phyloP scores from a whole-genome alignment of 1,140 invertebrate genomes.

The Battus philenor region DNA sequence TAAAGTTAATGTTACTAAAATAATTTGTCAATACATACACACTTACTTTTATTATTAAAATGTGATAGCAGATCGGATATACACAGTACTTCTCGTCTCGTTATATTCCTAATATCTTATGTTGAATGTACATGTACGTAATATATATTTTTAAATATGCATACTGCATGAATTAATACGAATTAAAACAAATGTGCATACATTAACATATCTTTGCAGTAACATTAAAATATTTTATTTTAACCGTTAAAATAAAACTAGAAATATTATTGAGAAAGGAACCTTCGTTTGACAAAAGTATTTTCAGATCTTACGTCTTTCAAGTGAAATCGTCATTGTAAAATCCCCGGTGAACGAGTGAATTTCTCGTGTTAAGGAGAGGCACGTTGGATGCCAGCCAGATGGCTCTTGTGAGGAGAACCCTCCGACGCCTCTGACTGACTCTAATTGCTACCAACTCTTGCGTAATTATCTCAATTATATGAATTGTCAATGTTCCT shows the following conservation, averaged over 20 bases:
- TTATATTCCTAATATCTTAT: no score
- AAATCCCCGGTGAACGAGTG: slow-evolving; percentile 28
- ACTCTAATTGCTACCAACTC: slow-evolving; percentile 66
- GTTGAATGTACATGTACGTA: no score
- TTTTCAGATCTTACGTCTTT: slow-evolving; percentile 31
- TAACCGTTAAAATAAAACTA: slow-evolving; percentile 3
- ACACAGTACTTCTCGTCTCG: no score
- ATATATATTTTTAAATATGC: no score
- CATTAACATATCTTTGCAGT: no score
- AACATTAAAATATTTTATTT: slow-evolving; percentile 3
- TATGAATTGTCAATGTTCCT: slow-evolving; percentile 57
- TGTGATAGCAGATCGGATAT: no score
- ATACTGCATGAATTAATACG: no score
- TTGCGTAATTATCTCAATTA: slow-evolving; percentile 65
- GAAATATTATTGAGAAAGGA: slow-evolving; percentile 3
- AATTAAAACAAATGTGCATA: no score
- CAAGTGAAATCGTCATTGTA: slow-evolving; percentile 33
- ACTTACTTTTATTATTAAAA: no score
- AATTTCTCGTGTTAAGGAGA: slow-evolving; percentile 33
- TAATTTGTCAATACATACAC: no score
- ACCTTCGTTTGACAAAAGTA: slow-evolving; percentile 6
- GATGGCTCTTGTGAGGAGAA: slow-evolving; percentile 52
- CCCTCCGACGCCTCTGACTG: slow-evolving; percentile 45
- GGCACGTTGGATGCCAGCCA: slow-evolving; percentile 57
- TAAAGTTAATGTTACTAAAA: no score